Base-by-base conservation (phyloP, 2,888 invertebrate genomes). In the Stratiomys singularior region DNA sequence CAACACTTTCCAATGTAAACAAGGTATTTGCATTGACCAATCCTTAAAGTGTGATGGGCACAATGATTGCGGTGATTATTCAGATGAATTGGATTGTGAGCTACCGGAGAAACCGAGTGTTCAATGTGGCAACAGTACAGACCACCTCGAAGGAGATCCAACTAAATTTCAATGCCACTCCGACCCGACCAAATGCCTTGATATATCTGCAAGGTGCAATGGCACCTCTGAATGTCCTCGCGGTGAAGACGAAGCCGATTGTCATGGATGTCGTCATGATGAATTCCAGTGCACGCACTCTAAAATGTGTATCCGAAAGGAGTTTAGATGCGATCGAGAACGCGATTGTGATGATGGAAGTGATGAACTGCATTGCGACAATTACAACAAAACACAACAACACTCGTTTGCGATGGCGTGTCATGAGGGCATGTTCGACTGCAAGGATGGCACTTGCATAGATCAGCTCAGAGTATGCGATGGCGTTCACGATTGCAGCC, bases 291-390 rank as follows among this genome's bases (percentile, higher is more conserved):
- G 96, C 83, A 85, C 85, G 2, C 89, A 89, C 76, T 91, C 90
- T 7, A 87, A 88, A 72, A 88, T 87, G 64, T 91, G 95, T 81
- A 89, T 95, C 46, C 88, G 89, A 0, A 82, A 82, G 1, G 82
- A 85, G 9, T 91, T 91, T 88, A 82, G 91, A 80, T 91, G 91
- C 88, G 89, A 95, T 82, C 88, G 89, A 0, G 83, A 84, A 0
- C 88, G 89, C 72, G 93, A 95, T 83, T 96, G 95, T 83, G 85
- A 85, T 0, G 95, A 95, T 83, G 90, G 90, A 13, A 92, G 92
- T 0, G 95, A 96, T 83, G 95, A 96, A 84, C 88, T 90, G 74
- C 90, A 89, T 80, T 90, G 89, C 11, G 82, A 83, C 2, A 81
- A 81, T 21, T 77, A 79, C 1, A 80, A 82, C 0, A 81, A 81